Conservation (phyloP, 53 echinoderm and acorn worm genomes). For the Stichopus horrens region DNA sequence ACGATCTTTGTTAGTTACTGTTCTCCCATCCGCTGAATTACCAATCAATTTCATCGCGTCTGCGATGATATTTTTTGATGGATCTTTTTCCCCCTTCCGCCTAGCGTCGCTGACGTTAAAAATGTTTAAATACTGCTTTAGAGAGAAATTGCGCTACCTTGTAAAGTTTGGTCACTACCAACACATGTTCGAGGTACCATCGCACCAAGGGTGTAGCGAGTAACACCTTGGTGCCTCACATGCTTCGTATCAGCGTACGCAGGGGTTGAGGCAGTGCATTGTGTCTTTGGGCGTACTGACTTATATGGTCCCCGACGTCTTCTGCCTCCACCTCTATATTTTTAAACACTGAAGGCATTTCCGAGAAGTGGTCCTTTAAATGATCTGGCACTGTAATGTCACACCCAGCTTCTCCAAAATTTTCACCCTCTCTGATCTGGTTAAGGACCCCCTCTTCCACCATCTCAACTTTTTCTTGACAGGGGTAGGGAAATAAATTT, state of each 20-base stretch:
- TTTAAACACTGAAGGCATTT: slow-evolving; percentile 64
- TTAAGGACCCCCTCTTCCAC: slow-evolving; percentile 10
- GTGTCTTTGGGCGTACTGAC: slow-evolving; percentile 1
- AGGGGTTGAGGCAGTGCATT: slow-evolving; percentile 45
- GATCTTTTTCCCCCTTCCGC: slow-evolving; percentile 46
- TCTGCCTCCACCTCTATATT: slow-evolving; percentile 31
- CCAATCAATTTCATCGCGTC: slow-evolving; percentile 62
- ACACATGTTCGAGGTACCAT: slow-evolving; percentile 40
- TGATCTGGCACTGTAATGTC: slow-evolving; percentile 47
- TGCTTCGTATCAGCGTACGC: slow-evolving; percentile 54
- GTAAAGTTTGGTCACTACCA: slow-evolving; percentile 45
- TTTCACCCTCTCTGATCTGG: not conserved
- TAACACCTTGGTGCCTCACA: slow-evolving; percentile 51
- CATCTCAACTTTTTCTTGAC: slow-evolving; percentile 18
- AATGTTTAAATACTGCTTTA: slow-evolving; percentile 46
- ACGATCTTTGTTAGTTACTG: slow-evolving; percentile 45
- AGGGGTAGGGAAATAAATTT: slow-evolving; percentile 21
- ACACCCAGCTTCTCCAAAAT: slow-evolving; percentile 49
- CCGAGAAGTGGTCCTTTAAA: slow-evolving; percentile 43
- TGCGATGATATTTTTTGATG: slow-evolving; percentile 52
- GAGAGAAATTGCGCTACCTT: slow-evolving; percentile 47
- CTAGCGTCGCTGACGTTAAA: slow-evolving; percentile 52
- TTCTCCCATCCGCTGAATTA: slow-evolving; percentile 56
- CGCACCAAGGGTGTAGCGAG: slow-evolving; percentile 49
- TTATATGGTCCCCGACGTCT: slow-evolving; percentile 64